Evolutionary conservation across 2,113 vertebrate genomes (phyloP), one percentile per base, ranked within the genome.

Genomic region (Lepus americanus): DNA sequence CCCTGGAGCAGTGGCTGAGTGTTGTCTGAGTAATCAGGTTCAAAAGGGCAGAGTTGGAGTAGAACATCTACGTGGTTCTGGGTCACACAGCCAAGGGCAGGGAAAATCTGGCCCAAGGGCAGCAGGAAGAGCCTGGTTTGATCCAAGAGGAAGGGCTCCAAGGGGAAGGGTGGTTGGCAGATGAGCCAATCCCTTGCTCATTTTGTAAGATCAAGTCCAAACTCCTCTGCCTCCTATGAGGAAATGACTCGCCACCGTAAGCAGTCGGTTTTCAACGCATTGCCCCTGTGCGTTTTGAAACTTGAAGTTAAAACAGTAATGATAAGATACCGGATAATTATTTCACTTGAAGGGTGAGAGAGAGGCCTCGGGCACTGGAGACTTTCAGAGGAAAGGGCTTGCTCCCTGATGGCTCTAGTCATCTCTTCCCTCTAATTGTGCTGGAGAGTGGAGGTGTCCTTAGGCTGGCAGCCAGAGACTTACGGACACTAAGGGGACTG

Each of bases 21-120:
- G 61, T 39, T 31, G 66, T 80, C 23, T 85, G 97, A 97, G 88
- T 96, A 90, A 96, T 70, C 29, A 59, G n/a, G 85, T 87, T 95
- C 94, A 61, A 74, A 89, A 94, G 61, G 70, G 39, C 88, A 89
- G n/a, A 8, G 31, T 23, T 67, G 55, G 85, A 59, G 84, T 5
- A 70, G 55, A 89, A 70, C 70, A 20, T 59, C 63, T 81, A 55
- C 44, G 27, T 31, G 25, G 10, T 78, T 88, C 31, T 70, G 55
- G 29, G 67, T 93, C 49, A 22, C 85, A 88, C 59, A 74, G 51
- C 73, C 55, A 59, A 66, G 22, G 27, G 61, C 39, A 84, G 63
- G 36, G 95, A 63, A 94, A 89, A 81, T 44, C n/a, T 12, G 22
- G 78, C 86, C 89, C 85, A 6, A 13, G 64, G 76, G 31, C 33